Evolutionary conservation across 2,113 vertebrate genomes (phyloP), one percentile per base, ranked within the genome.

Genomic region (Neomonachus schauinslandi): DNA sequence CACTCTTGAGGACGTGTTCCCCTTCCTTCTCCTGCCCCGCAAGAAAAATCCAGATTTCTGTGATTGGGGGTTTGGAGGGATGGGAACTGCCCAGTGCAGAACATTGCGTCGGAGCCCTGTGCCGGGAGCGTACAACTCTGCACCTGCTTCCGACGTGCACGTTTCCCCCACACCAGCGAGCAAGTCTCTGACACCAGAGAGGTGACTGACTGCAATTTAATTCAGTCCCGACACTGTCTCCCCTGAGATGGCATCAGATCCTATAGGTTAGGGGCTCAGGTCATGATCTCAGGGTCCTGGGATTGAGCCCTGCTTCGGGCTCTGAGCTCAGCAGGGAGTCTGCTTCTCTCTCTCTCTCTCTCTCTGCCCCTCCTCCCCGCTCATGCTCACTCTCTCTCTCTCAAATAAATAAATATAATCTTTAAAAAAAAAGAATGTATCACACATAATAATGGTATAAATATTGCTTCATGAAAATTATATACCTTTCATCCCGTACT

Each of bases 1-100:
- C 14, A 39, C 8, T 53, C 57, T 46, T 3, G 24, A 21, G 10
- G 15, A 36, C 13, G 16, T 16, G 4, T 39, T 24, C 12, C 9
- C 19, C 39, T 11, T n/a, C 33, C 33, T 42, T 9, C 13, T 86
- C 63, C 63, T 5, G 7, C 39, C 14, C 10, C 0, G 7, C 1
- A 15, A 1, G 16, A 46, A 42, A 67, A 76, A 57, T 1, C 7
- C 46, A 39, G 21, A 21, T 14, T 49, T 33, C 31, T 13, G 39
- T 7, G 18, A 11, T n/a, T 5, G 3, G 14, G 22, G 51, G 3
- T 2, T 13, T 12, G 67, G n/a, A 74, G 24, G 55, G 51, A 22
- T 1, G 42, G 53, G 76, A 67, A n/a, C 13, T 0, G 15, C 33
- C 49, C 31, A 0, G 5, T 7, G 21, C 10, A 49, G n/a, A 77